A percentile compares a stretch with the other conserved stretches of the same genome.
Evolutionary conservation across 1,140 invertebrate species (phyloP).

Genomic region (Drosophila hydei): DNA sequence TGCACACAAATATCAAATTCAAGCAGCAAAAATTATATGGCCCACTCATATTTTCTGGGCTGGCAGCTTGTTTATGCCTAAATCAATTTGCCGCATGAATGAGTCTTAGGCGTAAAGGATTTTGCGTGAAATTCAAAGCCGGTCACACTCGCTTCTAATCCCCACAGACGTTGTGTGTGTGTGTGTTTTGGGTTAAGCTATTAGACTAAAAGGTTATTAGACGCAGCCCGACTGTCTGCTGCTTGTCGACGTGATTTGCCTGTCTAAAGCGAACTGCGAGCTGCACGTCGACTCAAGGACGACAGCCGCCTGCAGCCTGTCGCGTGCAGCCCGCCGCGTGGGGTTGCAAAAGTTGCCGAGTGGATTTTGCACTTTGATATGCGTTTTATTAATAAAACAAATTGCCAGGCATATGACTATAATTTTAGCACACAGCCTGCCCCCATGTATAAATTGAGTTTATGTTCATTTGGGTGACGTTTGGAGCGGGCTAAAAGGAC

Average conservation of each 20-base stretch:
- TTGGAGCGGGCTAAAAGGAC: background rate
- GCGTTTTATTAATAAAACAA: conserved; percentile 57
- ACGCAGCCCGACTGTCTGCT: background rate
- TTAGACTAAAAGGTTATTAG: conserved; percentile 63
- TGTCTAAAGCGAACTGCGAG: conserved; percentile 24
- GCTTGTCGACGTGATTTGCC: conserved; percentile 51
- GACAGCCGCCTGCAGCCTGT: too few species aligned
- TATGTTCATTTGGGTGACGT: conserved; percentile 30
- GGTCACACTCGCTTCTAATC: conserved; percentile 53
- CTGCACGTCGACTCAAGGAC: conserved; percentile 6
- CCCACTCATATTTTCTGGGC: conserved; percentile 38
- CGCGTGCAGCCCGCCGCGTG: background rate
- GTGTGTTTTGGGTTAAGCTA: conserved; percentile 48
- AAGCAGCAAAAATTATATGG: conserved; percentile 73
- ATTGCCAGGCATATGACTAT: conserved; percentile 43
- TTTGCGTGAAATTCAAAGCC: conserved; percentile 26
- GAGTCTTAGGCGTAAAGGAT: conserved; percentile 60
- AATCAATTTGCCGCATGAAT: conserved; percentile 80
- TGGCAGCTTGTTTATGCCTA: conserved; percentile 72
- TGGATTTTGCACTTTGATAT: conserved; percentile 55
- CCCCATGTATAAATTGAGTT: conserved; percentile 47
- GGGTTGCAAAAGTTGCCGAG: conserved; percentile 21
- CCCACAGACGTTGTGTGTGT: conserved; percentile 5
- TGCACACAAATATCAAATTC: conserved; percentile 15
- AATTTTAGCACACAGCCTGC: conserved; percentile 22